Evolutionary conservation across 2,113 vertebrate species (phyloP).

Genomic region (Ifrita kowaldi): DNA sequence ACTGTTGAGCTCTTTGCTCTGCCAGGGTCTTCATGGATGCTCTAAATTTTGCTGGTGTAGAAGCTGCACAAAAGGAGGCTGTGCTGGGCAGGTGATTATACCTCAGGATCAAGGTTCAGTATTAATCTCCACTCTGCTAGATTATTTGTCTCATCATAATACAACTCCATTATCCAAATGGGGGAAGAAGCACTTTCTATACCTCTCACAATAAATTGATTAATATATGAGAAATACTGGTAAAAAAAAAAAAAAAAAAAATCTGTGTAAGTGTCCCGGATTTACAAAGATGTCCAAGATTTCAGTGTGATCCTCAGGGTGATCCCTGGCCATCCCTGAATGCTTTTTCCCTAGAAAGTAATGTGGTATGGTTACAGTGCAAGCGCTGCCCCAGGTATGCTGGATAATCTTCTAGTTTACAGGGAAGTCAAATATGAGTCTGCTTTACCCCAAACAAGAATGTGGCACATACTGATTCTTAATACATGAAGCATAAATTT

Average conservation of each 20-base stretch:
- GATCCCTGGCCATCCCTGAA: background rate
- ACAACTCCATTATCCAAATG: background rate
- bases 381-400: background rate
- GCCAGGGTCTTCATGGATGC: background rate
- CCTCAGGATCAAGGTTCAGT: background rate
- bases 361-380: background rate
- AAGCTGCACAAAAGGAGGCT: background rate
- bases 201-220: background rate
- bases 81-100: background rate
- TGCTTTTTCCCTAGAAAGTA: background rate
- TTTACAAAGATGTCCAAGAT: background rate
- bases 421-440: background rate
- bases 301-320: background rate
- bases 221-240: background rate
- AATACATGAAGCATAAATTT: background rate
- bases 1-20: background rate
- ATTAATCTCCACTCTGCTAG: background rate
- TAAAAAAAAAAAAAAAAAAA: too few relatives aligned
- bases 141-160: background rate
- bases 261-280: background rate
- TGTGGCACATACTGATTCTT: background rate
- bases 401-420: background rate
- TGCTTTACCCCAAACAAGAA: background rate
- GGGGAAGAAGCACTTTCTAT: background rate
- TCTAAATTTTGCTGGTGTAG: background rate